Evolutionary conservation across 2,888 invertebrate species (phyloP).

Genomic region (Theretra japonica): DNA sequence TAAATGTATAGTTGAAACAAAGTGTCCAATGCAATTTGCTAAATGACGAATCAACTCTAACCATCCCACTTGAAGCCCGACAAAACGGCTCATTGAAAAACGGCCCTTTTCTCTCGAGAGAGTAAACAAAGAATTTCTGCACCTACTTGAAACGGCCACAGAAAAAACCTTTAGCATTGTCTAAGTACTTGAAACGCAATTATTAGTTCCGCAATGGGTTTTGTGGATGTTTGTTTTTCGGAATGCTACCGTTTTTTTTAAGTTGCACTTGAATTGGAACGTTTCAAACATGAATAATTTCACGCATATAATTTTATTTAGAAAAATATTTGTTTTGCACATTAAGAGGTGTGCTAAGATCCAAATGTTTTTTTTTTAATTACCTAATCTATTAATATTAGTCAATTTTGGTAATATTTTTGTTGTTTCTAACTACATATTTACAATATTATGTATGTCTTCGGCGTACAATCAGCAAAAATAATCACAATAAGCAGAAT

Average conservation of each 20-base stretch:
- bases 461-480: no score
- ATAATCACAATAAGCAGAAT: no score
- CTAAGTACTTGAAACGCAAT: constrained; percentile 62
- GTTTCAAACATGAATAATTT: no score
- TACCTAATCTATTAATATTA: no score
- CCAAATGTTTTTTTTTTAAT: no score
- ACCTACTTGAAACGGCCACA: constrained; percentile 60
- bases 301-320: no score
- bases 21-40: constrained; percentile 9
- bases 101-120: constrained; percentile 51
- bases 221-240: constrained; percentile 48
- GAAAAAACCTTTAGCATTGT: constrained; percentile 57
- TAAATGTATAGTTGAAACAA: constrained; percentile 2
- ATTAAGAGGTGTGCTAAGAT: no score
- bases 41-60: constrained; percentile 8
- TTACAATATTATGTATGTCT: no score
- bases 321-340: no score
- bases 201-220: constrained; percentile 63
- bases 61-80: constrained; percentile 13
- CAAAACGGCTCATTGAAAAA: constrained; percentile 39
- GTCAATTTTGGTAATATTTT: no score
- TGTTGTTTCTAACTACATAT: no score
- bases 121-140: constrained; percentile 67
- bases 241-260: constrained; percentile 46
- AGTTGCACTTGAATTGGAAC: background rate